Evolutionary conservation across 2,888 invertebrate genomes (phyloP).

Genomic region (Pecten maximus): DNA sequence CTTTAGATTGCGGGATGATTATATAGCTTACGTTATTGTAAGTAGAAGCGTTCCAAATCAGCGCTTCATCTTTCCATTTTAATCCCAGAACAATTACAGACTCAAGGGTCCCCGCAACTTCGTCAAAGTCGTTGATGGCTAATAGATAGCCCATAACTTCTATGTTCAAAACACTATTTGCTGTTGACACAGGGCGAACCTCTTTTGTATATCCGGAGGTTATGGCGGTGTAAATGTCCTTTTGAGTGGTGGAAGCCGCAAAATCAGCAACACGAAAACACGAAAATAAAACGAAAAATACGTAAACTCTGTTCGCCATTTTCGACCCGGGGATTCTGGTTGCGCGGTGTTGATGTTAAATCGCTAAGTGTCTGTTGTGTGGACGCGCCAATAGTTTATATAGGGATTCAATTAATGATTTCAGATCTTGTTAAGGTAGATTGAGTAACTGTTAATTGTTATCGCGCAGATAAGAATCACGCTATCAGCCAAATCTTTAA

Average conservation of each 20-base stretch:
- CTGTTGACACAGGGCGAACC: not conserved
- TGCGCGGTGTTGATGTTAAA: too few relatives aligned
- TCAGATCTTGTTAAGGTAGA: not conserved
- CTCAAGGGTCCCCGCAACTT: not conserved
- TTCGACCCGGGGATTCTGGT: not conserved
- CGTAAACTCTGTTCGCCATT: not conserved
- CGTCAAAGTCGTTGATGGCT: not conserved
- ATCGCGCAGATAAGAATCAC: not conserved
- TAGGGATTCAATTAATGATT: not conserved
- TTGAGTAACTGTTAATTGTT: not conserved
- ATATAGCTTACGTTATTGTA: not conserved
- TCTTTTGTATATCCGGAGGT: slow-evolving; percentile 18
- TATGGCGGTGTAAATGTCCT: not conserved
- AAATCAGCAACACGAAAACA: not conserved
- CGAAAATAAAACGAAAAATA: not conserved
- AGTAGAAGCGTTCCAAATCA: not conserved
- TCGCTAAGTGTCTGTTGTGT: too few relatives aligned
- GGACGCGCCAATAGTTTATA: too few relatives aligned
- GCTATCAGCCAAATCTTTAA: not conserved
- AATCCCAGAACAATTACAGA: not conserved
- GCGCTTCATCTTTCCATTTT: not conserved
- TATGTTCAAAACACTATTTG: not conserved
- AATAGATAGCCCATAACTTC: not conserved
- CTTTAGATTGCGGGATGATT: not conserved
- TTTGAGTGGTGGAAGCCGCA: not conserved